These are phyloP conservation scores for Melanotaenia nigrans DNA, from an alignment of 2,797 vertebrate species.

Conservation along the genomic window DNA sequence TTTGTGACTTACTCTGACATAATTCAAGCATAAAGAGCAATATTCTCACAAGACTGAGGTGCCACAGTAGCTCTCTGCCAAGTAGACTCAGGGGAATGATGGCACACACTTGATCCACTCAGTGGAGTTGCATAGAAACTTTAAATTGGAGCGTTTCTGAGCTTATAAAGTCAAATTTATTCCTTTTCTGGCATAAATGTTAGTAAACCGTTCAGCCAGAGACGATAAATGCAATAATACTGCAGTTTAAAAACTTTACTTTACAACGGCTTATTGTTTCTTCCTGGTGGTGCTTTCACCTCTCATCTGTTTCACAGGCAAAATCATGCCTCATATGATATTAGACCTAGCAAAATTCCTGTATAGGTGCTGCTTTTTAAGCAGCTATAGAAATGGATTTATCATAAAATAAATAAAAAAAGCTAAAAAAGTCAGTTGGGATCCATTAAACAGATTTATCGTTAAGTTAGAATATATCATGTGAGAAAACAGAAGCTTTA, in stretches of 20 bases:
- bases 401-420: neutral
- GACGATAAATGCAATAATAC: neutral
- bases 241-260: neutral
- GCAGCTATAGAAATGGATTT: neutral
- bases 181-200: neutral
- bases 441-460: neutral
- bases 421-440: neutral
- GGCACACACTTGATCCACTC: neutral
- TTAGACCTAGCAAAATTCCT: neutral
- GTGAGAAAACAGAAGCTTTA: neutral
- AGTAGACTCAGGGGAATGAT: neutral
- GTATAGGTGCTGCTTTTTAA: neutral
- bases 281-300: neutral
- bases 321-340: neutral
- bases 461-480: neutral
- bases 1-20: neutral
- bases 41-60: neutral
- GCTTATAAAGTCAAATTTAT: neutral
- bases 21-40: neutral
- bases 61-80: neutral
- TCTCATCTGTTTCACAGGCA: neutral
- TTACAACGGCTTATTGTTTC: neutral
- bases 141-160: neutral
- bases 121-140: neutral
- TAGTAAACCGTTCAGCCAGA: neutral